Evolutionary conservation across 2,888 invertebrate species (phyloP).

Genomic region (Calameuta pallipes): DNA sequence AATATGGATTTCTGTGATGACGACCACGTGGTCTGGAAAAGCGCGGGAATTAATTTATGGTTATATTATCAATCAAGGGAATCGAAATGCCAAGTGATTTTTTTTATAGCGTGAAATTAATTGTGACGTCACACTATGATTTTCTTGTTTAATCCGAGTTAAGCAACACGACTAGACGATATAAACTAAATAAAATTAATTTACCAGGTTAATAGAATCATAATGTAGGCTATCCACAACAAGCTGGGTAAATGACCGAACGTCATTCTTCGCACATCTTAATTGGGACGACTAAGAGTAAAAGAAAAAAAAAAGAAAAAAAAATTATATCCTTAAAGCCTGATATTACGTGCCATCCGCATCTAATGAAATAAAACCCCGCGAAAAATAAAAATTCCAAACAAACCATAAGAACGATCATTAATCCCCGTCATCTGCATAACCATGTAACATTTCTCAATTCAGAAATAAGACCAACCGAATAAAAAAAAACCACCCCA

Average conservation of each 20-base stretch:
- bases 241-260: background rate
- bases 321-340: background rate
- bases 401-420: background rate
- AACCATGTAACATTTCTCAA: background rate
- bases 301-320: background rate
- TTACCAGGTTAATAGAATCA: background rate
- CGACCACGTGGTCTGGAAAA: slow-evolving; percentile 27
- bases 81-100: background rate
- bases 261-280: background rate
- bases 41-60: background rate
- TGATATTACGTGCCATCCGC: background rate
- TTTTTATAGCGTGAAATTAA: background rate
- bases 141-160: background rate
- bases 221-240: background rate
- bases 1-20: background rate
- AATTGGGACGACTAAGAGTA: background rate
- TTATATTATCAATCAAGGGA: background rate
- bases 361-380: background rate
- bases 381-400: background rate
- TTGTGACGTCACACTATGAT: background rate
- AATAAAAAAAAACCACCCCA: background rate
- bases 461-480: background rate
- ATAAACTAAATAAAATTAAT: background rate
- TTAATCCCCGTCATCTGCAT: background rate
- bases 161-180: background rate